phyloP scores from a whole-genome alignment of 2,888 invertebrate species.

The Sminthurinus aureus region DNA sequence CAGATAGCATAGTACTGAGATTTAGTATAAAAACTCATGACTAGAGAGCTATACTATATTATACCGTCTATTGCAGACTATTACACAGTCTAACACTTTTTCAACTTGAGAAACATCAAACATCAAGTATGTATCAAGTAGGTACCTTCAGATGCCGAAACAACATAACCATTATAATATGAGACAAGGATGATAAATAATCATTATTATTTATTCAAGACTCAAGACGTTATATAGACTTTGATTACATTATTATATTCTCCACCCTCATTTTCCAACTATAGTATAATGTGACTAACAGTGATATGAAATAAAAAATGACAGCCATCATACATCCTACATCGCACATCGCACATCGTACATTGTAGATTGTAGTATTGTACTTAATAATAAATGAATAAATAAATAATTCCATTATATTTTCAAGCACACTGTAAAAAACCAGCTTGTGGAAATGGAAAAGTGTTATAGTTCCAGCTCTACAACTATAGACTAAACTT shows the following conservation, averaged over 20 bases:
- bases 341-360: too few species aligned
- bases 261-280: conserved; percentile 1
- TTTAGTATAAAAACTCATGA: neutral
- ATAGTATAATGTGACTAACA: neutral
- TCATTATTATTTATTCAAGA: neutral
- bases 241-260: neutral
- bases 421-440: too few species aligned
- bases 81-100: neutral
- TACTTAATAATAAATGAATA: too few species aligned
- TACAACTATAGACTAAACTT: too few species aligned
- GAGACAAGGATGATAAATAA: neutral
- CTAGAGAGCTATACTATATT: neutral
- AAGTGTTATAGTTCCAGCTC: too few species aligned
- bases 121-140: too few species aligned
- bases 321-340: too few species aligned
- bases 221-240: neutral
- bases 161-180: conserved; percentile 11
- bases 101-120: neutral
- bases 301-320: neutral
- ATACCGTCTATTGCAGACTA: neutral
- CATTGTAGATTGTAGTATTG: too few species aligned
- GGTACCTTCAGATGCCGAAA: conserved; percentile 9
- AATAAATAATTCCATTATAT: too few species aligned
- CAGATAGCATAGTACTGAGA: neutral
- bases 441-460: too few species aligned